These are phyloP conservation scores for Tromatobia lineatoria DNA, from an alignment of 2,888 invertebrate species.

Conservation along the genomic window DNA sequence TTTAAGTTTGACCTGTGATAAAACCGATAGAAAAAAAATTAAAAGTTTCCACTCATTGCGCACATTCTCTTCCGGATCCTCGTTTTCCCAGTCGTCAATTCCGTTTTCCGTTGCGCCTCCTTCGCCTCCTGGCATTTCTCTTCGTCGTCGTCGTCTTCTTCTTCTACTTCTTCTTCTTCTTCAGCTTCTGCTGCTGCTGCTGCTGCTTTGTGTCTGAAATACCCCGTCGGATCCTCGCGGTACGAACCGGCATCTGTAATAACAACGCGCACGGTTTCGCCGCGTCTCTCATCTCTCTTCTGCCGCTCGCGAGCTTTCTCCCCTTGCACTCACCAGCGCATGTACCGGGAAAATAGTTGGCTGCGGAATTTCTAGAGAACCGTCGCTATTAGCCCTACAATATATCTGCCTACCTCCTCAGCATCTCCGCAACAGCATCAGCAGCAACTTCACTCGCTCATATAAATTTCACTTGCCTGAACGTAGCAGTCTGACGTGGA, in stretches of 20 bases:
- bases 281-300: slow-evolving; percentile 44
- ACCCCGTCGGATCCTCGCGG: slow-evolving; percentile 78
- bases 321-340: slow-evolving; percentile 48
- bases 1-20: not conserved
- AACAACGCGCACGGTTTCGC: slow-evolving; percentile 75
- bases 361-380: slow-evolving; percentile 17
- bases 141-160: slow-evolving; percentile 70
- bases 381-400: slow-evolving; percentile 40
- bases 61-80: slow-evolving; percentile 43
- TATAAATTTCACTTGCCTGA: slow-evolving; percentile 22
- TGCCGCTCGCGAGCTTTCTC: slow-evolving; percentile 21
- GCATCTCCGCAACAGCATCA: not conserved
- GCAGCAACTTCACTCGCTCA: not conserved
- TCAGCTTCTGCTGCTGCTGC: slow-evolving; percentile 63
- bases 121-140: slow-evolving; percentile 68
- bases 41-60: not conserved
- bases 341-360: slow-evolving; percentile 20
- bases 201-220: slow-evolving; percentile 83
- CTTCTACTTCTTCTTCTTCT: slow-evolving; percentile 63
- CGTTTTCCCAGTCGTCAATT: slow-evolving; percentile 44
- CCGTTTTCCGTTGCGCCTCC: slow-evolving; percentile 71
- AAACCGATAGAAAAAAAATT: not conserved
- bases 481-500: slow-evolving; percentile 4
- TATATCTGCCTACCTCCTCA: not conserved
- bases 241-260: slow-evolving; percentile 83